Percentiles rank a stretch among this genome's conserved stretches.
phyloP scores from a whole-genome alignment of 2,113 vertebrate genomes.

The Pelecanoides urinatrix region DNA sequence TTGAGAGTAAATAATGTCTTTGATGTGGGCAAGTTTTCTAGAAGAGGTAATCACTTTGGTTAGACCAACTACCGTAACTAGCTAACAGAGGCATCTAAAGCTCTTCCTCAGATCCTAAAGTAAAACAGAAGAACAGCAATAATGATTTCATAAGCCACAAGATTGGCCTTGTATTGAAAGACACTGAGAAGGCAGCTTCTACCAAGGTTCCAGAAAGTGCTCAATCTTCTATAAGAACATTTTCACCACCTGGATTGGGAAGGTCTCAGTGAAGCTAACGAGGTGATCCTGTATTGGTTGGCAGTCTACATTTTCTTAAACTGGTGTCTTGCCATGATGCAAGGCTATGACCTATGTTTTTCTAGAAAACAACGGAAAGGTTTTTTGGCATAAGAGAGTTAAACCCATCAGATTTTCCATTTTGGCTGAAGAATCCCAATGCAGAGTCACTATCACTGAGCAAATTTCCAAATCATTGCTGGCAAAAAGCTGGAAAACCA shows the following conservation, averaged over 20 bases:
- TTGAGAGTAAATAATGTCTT: background rate
- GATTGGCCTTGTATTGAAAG: background rate
- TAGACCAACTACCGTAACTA: background rate
- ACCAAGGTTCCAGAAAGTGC: background rate
- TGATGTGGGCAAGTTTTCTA: background rate
- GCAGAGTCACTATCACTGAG: background rate
- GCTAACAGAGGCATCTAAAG: background rate
- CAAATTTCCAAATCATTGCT: background rate
- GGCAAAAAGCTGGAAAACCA: background rate
- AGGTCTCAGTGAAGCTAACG: background rate
- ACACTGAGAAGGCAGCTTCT: background rate
- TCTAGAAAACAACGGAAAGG: background rate
- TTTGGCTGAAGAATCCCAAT: background rate
- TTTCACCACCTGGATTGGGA: background rate
- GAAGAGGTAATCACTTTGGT: background rate
- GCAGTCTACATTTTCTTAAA: background rate
- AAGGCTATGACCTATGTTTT: background rate
- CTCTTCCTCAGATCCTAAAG: background rate
- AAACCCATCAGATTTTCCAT: background rate
- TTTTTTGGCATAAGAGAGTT: background rate
- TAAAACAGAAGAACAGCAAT: background rate
- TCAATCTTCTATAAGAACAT: fast-evolving
- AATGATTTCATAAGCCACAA: background rate
- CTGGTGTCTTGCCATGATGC: background rate
- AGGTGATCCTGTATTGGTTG: background rate